phyloP scores from a whole-genome alignment of 2,888 invertebrate genomes.

The Andricus curvator region DNA sequence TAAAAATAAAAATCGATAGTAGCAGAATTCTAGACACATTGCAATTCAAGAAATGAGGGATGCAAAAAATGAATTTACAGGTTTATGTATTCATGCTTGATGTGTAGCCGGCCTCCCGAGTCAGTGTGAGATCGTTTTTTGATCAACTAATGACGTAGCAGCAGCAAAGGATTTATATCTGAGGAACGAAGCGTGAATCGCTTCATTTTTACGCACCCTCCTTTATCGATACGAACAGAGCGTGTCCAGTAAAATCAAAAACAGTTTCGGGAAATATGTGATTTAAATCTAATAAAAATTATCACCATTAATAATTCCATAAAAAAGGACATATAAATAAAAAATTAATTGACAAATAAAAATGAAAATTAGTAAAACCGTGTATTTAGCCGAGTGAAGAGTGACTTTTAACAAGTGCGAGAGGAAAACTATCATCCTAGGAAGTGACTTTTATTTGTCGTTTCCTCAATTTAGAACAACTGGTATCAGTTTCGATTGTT shows the following conservation, averaged over 20 bases:
- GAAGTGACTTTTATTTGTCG: not conserved
- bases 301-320: not conserved
- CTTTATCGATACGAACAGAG: constrained; percentile 34
- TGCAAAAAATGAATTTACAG: constrained; percentile 33
- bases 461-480: not conserved
- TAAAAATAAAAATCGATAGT: not conserved
- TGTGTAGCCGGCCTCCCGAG: constrained; percentile 39
- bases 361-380: not conserved
- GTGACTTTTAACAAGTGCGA: constrained; percentile 6
- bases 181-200: constrained; percentile 57
- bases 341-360: not conserved
- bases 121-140: constrained; percentile 52
- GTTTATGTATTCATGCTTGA: constrained; percentile 8
- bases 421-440: not conserved
- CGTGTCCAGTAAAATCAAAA: not conserved
- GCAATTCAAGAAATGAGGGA: not conserved
- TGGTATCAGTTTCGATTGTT: not conserved
- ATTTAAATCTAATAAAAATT: not conserved
- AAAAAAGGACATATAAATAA: not conserved
- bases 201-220: constrained; percentile 64
- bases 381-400: not conserved
- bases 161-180: constrained; percentile 65
- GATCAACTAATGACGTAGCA: constrained; percentile 59
- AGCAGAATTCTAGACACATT: not conserved
- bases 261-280: not conserved